Conservation (phyloP, 2,888 invertebrate genomes). For the Agriotes lineatus region DNA sequence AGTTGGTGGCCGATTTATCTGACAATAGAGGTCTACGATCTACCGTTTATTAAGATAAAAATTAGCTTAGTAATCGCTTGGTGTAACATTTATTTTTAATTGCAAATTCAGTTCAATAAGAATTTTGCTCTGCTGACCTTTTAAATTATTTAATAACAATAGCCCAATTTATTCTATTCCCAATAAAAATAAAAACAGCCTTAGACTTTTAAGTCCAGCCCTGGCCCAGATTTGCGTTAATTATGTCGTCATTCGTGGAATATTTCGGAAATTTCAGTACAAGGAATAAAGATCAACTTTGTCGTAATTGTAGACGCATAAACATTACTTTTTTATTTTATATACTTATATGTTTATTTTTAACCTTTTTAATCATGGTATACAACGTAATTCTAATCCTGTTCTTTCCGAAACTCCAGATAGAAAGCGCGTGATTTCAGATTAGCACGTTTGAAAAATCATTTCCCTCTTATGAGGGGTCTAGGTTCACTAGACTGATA, state of each 20-base stretch:
- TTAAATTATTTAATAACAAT: too few species aligned
- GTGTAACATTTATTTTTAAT: too few species aligned
- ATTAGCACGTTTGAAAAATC: conserved; percentile 4
- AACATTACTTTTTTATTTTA: background rate
- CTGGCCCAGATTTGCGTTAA: background rate
- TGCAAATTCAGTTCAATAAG: too few species aligned
- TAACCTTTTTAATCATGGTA: background rate
- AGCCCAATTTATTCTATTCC: background rate
- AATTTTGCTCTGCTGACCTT: too few species aligned
- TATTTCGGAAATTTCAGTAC: conserved; percentile 9
- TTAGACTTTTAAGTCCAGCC: background rate
- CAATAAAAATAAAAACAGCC: background rate
- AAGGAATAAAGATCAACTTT: conserved; percentile 19
- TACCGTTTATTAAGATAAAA: too few species aligned
- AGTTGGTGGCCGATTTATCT: too few species aligned
- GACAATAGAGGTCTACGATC: too few species aligned
- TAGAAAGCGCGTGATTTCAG: background rate
- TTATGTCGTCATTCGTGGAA: background rate
- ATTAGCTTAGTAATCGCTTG: too few species aligned
- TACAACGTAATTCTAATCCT: too few species aligned
- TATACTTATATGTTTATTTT: too few species aligned
- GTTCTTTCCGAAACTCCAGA: background rate
- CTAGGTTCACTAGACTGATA: conserved; percentile 13
- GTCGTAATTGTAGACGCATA: background rate
- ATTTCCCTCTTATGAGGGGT: conserved; percentile 16